Conservation (phyloP, 2,797 vertebrate species). For the Myripristis jacobus region DNA sequence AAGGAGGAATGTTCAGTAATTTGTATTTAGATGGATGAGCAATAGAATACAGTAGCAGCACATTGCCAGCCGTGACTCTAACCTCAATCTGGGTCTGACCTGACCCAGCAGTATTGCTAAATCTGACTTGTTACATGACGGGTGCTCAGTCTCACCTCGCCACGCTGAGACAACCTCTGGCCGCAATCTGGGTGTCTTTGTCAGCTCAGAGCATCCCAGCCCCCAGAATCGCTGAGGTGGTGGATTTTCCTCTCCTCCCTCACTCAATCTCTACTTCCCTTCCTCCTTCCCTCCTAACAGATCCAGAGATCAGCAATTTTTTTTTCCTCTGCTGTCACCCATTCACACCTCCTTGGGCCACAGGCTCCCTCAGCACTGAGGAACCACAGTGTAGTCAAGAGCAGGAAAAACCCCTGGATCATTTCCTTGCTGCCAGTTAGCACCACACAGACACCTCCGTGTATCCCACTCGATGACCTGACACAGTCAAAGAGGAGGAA, state of each 20-base stretch:
- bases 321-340: constrained; percentile 63
- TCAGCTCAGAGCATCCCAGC: constrained; percentile 69
- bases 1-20: constrained; percentile 48
- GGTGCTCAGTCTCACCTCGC: constrained; percentile 71
- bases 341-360: constrained; percentile 62
- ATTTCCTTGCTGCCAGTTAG: constrained; percentile 65
- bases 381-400: constrained; percentile 13
- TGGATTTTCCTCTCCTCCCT: constrained; percentile 72
- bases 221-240: constrained; percentile 79
- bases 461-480: constrained; percentile 43
- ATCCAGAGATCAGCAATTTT: constrained; percentile 82
- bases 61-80: constrained; percentile 60
- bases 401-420: constrained; percentile 49
- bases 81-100: constrained; percentile 76
- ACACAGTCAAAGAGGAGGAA: constrained; percentile 12
- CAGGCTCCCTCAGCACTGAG: constrained; percentile 49
- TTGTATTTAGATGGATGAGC: constrained; percentile 73
- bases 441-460: constrained; percentile 39
- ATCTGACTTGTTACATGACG: constrained; percentile 80
- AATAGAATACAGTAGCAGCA: constrained; percentile 45
- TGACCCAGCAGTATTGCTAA: constrained; percentile 82
- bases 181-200: constrained; percentile 77
- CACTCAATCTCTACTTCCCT: constrained; percentile 67
- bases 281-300: constrained; percentile 45
- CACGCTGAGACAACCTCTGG: constrained; percentile 73